Percentiles rank a stretch among this genome's conserved stretches.
Conservation (phyloP, 2,888 invertebrate species). For the Plagodis pulveraria region DNA sequence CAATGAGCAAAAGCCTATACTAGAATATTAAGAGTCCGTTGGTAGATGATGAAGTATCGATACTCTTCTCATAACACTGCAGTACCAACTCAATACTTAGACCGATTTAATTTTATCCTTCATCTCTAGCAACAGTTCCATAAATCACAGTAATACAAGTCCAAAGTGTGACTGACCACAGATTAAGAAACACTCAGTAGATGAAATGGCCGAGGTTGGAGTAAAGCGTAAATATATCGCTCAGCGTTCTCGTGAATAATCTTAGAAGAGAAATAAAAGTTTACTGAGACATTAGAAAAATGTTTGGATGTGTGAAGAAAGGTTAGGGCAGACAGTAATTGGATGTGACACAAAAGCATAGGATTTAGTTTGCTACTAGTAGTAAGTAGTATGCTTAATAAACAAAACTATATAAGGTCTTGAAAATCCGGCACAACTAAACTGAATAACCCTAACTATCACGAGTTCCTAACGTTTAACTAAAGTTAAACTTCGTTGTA, state of each 20-base stretch:
- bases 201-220: constrained; percentile 25
- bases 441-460: no score
- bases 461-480: no score
- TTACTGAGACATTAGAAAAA: constrained; percentile 65
- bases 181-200: constrained; percentile 21
- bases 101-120: background rate
- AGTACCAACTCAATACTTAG: no score
- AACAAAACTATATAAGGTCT: no score
- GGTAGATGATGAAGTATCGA: no score
- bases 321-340: constrained; percentile 39
- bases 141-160: constrained; percentile 49
- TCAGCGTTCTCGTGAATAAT: constrained; percentile 74
- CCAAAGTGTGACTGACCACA: constrained; percentile 43
- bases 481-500: no score
- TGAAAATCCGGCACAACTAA: no score
- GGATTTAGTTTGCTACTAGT: no score
- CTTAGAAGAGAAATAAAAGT: constrained; percentile 64
- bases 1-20: no score
- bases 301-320: constrained; percentile 41
- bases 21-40: no score
- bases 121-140: constrained; percentile 41
- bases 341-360: constrained; percentile 38
- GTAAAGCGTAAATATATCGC: constrained; percentile 68
- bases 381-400: no score
- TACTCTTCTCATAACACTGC: no score